phyloP scores from a whole-genome alignment of 2,113 vertebrate genomes.

The Psittacara wagleri region DNA sequence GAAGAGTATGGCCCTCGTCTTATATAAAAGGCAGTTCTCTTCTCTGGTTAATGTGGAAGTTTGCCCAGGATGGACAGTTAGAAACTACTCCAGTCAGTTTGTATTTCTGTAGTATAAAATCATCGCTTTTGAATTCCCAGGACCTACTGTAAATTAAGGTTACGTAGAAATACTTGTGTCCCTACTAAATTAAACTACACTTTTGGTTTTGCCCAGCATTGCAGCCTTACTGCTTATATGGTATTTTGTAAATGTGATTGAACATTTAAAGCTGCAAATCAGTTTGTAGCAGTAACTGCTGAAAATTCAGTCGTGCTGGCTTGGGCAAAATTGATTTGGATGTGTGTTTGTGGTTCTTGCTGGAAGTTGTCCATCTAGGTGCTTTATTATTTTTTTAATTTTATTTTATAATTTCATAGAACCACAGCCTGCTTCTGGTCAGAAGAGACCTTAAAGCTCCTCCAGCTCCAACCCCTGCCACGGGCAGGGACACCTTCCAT shows the following conservation, averaged over 20 bases:
- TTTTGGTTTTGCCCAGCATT: background rate
- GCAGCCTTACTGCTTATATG: background rate
- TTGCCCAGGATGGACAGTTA: background rate
- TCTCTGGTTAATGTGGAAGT: background rate
- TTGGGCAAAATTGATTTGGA: background rate
- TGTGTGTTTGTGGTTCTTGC: background rate
- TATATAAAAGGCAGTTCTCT: background rate
- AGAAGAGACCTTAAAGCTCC: background rate
- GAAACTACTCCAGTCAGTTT: background rate
- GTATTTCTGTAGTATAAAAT: background rate
- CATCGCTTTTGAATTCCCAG: background rate
- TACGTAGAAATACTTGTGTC: background rate
- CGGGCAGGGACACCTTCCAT: background rate
- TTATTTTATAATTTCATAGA: background rate
- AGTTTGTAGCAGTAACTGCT: background rate
- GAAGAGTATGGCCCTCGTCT: background rate
- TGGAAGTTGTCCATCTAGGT: background rate
- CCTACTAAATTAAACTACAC: fast-evolving
- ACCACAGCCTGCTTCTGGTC: background rate
- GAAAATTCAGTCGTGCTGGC: background rate
- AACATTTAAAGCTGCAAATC: background rate
- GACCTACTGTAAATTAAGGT: background rate
- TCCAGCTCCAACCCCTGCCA: background rate
- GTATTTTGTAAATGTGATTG: background rate
- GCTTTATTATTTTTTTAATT: background rate